Conservation (phyloP, 2,113 vertebrate genomes). For the Peromyscus californicus region DNA sequence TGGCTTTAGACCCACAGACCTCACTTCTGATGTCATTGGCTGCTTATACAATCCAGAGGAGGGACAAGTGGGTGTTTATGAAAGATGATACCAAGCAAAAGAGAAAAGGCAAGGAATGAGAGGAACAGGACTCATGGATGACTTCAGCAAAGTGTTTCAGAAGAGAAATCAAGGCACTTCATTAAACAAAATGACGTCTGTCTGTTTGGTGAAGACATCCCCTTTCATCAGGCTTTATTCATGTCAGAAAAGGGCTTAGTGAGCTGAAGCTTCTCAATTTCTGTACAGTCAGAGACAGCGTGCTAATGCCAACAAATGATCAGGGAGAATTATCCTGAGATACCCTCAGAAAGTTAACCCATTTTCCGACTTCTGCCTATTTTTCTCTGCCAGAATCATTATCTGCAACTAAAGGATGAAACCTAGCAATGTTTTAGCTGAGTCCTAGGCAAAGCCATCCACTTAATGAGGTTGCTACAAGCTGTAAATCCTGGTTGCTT, state of each 20-base stretch:
- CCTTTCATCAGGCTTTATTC: not conserved
- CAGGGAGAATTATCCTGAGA: not conserved
- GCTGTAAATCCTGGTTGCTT: conserved; percentile 20
- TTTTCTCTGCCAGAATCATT: not conserved
- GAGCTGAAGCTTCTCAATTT: not conserved
- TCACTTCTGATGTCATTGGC: not conserved
- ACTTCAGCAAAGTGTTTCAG: not conserved
- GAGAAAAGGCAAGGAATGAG: not conserved
- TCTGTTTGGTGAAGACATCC: not conserved
- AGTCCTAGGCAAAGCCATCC: conserved; percentile 42
- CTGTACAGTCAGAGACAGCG: not conserved
- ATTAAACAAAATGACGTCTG: not conserved
- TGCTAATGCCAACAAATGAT: not conserved
- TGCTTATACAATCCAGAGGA: not conserved
- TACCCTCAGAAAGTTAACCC: not conserved
- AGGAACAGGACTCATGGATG: not conserved
- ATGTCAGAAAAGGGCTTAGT: not conserved
- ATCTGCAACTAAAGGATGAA: not conserved
- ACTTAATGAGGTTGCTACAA: not conserved
- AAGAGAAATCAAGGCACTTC: not conserved
- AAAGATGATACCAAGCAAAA: not conserved
- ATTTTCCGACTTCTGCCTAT: not conserved
- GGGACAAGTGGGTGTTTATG: not conserved
- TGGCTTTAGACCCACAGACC: not conserved
- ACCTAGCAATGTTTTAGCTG: not conserved